Evolutionary conservation across 2,113 vertebrate species (phyloP), one percentile per base, ranked within the genome.

Genomic region (Cryptotis parvus): DNA sequence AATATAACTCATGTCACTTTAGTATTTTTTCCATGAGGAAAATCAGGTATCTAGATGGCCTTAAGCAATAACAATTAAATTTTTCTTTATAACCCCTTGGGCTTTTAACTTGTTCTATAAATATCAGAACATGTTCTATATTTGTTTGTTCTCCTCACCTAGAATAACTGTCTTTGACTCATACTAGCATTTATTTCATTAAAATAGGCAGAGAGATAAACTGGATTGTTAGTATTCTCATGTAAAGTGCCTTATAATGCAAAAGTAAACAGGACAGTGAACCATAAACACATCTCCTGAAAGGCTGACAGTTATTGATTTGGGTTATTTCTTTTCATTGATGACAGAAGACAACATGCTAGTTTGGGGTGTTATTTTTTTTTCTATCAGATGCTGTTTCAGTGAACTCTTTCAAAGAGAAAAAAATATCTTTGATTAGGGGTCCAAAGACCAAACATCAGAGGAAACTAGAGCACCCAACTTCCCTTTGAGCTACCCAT

Each of bases 201-300:
- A 61, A 87, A 73, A 84, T 91, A 96, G 91, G 74, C n/a, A 91
- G 69, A 89, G 87, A 93, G 87, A 52, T 24, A 63, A 61, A 49
- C 80, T 29, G 33, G 94, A 83, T 93, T 87, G 70, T 14, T 95
- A 92, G 80, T 29, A 94, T 87, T 93, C 66, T 89, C 96, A 97
- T 97, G 97, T 97, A 97, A 97, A 95, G 97, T 82, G 52, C 89
- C 86, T 82, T 87, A 93, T 96, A 79, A 63, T 90, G 78, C 90
- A 94, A 91, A 96, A 74, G 75, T 92, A 92, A 96, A 94, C 90
- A 77, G 76, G n/a, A 90, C 69, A 84, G 41, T 73, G 87, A 92
- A 69, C 76, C 92, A 87, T 93, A 92, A 97, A 87, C 81, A 96
- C 78, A 91, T 94, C 80, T 52, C 93, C 74, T 96, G 78, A 41